Evolutionary conservation across 2,797 vertebrate genomes (phyloP).

Genomic region (Poecilia gillii): DNA sequence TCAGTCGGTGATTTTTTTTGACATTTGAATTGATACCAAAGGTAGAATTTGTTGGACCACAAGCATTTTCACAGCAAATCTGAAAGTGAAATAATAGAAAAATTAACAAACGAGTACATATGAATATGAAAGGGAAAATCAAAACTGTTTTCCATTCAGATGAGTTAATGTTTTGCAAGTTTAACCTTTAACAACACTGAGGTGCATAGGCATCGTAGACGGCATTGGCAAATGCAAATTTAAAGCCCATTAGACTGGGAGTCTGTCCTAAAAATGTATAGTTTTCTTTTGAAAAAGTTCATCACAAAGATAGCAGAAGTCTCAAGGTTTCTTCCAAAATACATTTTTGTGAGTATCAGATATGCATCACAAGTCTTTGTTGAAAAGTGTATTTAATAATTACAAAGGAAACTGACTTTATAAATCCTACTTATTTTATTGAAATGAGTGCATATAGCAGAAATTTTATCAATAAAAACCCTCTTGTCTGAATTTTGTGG

Average conservation of each 20-base stretch:
- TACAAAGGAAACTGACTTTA: neutral
- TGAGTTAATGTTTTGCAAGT: neutral
- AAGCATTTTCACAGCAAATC: constrained; percentile 1
- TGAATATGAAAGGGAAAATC: neutral
- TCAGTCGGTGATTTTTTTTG: neutral
- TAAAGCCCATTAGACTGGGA: constrained; percentile 9
- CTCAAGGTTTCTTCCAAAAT: neutral
- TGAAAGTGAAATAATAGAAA: neutral
- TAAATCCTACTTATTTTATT: neutral
- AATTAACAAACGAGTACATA: too few species aligned
- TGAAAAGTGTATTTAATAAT: neutral
- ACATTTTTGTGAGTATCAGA: neutral
- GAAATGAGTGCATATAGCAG: neutral
- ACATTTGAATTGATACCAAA: neutral
- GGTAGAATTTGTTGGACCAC: neutral
- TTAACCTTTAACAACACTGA: neutral
- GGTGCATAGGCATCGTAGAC: neutral
- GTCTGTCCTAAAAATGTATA: constrained; percentile 2
- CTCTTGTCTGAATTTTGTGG: neutral
- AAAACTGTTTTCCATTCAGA: neutral
- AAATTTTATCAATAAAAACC: neutral
- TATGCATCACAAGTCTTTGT: neutral
- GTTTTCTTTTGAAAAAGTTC: constrained; percentile 3
- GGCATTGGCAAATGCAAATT: neutral
- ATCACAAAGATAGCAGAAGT: neutral